Base-by-base conservation (phyloP, 2,113 vertebrate genomes). In the Eulemur macaco region DNA sequence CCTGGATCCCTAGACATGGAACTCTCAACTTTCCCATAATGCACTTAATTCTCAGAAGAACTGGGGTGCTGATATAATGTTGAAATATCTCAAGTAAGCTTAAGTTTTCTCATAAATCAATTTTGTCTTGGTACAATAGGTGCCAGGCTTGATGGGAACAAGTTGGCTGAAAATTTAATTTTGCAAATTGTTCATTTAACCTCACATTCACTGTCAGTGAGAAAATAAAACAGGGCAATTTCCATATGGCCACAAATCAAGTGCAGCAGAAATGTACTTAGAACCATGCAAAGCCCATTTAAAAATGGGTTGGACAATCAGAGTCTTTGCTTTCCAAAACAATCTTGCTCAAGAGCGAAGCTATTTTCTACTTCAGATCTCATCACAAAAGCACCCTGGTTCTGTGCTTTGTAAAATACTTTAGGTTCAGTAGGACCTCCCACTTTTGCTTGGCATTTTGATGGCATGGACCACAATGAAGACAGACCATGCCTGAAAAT, bases 131-230 rank as follows among this genome's bases (percentile, higher is more conserved):
- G 56, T 97, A 90, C 71, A 96, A 96, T 91, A 96, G 60, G 52
- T 96, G 21, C 89, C 47, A 60, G 82, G 66, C 81, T 98, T 97
- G 76, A 97, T 97, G 95, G 92, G 97, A 98, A 97, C n/a, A 71
- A 97, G 54, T 97, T 97, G 97, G 93, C 97, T 97, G 60, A 93
- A 97, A 98, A 98, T 92, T 98, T 98, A 94, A 97, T 98, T 98
- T 98, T 95, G 50, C 9, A 98, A 97, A 97, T 96, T 96, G 64
- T 97, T 98, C 34, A 94, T 96, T 98, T 98, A 98, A 97, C 98
- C 82, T 96, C 97, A 96, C 78, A 81, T 89, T 98, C 86, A 78
- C 76, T 91, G 29, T 97, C 97, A 97, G 89, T 94, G 66, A 97
- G 84, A 77, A 95, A 97, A 94, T 82, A 98, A 98, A 98, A 97